Evolutionary conservation across 2,113 vertebrate genomes (phyloP).

Genomic region (Suncus etruscus): DNA sequence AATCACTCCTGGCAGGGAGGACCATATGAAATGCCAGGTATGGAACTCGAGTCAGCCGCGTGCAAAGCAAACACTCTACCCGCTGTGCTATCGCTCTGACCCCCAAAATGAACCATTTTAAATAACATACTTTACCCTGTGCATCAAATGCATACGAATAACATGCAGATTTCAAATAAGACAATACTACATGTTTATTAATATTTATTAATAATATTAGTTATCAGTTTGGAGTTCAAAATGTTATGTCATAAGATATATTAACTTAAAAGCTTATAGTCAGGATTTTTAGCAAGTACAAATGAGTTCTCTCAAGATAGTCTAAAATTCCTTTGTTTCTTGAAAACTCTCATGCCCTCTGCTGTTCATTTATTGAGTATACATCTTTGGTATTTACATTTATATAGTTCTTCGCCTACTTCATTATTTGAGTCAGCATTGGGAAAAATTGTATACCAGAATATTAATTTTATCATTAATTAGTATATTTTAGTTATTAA

Average conservation of each 20-base stretch:
- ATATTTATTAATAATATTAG: neutral
- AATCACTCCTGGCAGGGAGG: no score
- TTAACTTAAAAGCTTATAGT: constrained; percentile 44
- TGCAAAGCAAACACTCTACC: no score
- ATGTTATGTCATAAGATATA: neutral
- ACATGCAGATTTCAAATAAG: constrained; percentile 20
- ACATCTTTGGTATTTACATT: constrained; percentile 7
- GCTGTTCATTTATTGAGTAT: constrained; percentile 62
- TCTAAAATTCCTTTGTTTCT: constrained; percentile 18
- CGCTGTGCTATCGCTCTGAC: no score
- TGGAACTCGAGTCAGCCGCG: no score
- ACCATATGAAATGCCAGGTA: no score
- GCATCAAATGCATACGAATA: constrained; percentile 22
- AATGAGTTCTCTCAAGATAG: neutral
- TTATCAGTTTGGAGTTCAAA: constrained; percentile 25
- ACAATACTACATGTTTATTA: constrained; percentile 8
- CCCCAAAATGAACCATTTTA: neutral
- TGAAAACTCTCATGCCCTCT: constrained; percentile 76
- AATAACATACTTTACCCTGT: neutral
- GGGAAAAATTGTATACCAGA: neutral
- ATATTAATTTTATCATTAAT: neutral
- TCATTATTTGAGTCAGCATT: neutral
- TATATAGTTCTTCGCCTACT: neutral
- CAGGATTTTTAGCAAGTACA: constrained; percentile 41
- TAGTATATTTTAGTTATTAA: constrained; percentile 26